phyloP scores from a whole-genome alignment of 2,888 invertebrate genomes.

The Mythimna ferrago region DNA sequence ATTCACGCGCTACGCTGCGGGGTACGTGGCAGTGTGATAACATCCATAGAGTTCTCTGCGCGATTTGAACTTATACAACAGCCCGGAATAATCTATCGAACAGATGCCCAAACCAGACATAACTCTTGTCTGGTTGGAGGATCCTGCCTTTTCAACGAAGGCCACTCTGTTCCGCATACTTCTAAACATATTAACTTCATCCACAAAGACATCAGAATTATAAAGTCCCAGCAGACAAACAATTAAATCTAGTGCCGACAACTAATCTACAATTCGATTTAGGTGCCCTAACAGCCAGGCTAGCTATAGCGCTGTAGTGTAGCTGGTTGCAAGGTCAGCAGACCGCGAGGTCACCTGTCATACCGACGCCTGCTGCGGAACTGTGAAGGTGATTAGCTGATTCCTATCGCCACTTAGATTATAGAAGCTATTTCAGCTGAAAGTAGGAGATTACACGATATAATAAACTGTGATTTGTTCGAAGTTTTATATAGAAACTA shows the following conservation, averaged over 20 bases:
- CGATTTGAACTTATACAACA: too few species aligned
- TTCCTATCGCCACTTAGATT: conserved; percentile 43
- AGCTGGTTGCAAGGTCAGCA: conserved; percentile 50
- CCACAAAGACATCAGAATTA: conserved; percentile 19
- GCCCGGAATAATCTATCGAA: too few species aligned
- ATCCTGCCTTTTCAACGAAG: too few species aligned
- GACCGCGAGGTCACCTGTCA: conserved; percentile 55
- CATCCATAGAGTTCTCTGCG: too few species aligned
- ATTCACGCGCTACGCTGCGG: too few species aligned
- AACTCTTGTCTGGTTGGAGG: too few species aligned
- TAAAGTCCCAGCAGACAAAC: conserved; percentile 26
- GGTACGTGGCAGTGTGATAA: too few species aligned
- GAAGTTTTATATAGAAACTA: not conserved
- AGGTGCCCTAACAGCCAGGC: conserved; percentile 28
- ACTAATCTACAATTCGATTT: conserved; percentile 57
- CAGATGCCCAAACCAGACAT: too few species aligned
- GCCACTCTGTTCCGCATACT: too few species aligned
- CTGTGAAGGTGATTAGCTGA: conserved; percentile 46
- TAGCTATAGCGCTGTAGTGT: conserved; percentile 27
- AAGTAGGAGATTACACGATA: not conserved
- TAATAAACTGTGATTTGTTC: not conserved
- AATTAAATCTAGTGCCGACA: conserved; percentile 33
- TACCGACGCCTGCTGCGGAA: conserved; percentile 46
- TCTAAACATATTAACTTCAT: not conserved
- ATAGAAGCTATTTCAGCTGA: conserved; percentile 4